Conservation (phyloP, 2,113 vertebrate genomes). For the Phyllostomus discolor region DNA sequence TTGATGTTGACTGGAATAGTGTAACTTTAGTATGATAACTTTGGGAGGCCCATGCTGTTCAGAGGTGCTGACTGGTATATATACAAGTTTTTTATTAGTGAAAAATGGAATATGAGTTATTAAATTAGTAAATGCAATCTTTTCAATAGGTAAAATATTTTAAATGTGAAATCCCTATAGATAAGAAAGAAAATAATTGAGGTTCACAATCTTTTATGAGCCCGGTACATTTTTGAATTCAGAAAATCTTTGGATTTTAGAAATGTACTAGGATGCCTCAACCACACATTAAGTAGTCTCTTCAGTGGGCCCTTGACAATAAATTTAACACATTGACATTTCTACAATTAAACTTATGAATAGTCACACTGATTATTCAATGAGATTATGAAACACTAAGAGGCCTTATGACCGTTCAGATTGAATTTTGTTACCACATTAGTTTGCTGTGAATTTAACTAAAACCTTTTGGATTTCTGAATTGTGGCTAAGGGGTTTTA, state of each 20-base stretch:
- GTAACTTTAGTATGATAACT: neutral
- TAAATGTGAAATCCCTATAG: neutral
- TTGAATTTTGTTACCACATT: neutral
- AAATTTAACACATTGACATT: neutral
- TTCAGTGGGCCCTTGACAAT: neutral
- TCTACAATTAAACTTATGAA: neutral
- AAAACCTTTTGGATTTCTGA: neutral
- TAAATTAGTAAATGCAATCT: slow-evolving; percentile 20
- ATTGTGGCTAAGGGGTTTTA: neutral
- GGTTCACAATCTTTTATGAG: neutral
- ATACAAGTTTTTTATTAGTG: neutral
- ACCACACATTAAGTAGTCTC: neutral
- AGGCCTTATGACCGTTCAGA: neutral
- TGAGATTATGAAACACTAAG: neutral
- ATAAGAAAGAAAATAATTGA: slow-evolving; percentile 23
- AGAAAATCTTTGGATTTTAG: slow-evolving; percentile 10
- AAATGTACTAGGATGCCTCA: neutral
- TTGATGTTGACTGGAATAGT: neutral
- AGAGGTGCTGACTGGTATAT: neutral
- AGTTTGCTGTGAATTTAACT: neutral
- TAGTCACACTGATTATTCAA: neutral
- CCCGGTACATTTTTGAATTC: neutral
- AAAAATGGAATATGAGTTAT: neutral
- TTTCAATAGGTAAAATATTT: neutral
- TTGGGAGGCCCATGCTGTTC: neutral